These are phyloP conservation scores for Hemicrepidius hirtus DNA, from an alignment of 2,888 invertebrate species.

Conservation along the genomic window DNA sequence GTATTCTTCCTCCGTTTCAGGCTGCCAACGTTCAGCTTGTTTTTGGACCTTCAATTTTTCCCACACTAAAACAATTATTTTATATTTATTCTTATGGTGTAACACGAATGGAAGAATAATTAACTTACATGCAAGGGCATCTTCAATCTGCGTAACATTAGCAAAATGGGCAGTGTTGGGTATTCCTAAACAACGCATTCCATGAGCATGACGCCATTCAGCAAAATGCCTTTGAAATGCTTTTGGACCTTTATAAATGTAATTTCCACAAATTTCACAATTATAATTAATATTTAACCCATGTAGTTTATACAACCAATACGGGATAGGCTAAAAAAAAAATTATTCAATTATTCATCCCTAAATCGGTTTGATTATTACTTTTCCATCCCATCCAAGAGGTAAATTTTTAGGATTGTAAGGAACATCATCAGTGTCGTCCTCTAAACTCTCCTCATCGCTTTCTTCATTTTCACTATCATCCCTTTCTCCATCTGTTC, in stretches of 20 bases:
- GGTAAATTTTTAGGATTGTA: conserved; percentile 99
- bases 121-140: conserved; percentile 92
- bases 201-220: conserved; percentile 91
- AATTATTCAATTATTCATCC: neutral
- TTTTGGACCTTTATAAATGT: conserved; percentile 98
- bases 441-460: conserved; percentile 86
- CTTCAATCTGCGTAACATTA: conserved; percentile 99
- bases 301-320: conserved; percentile 99
- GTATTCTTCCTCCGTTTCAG: conserved; percentile 98
- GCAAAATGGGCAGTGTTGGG: conserved; percentile 99
- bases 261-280: conserved; percentile 99
- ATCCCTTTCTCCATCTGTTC: conserved; percentile 94
- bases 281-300: conserved; percentile 99
- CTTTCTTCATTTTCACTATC: conserved; percentile 94
- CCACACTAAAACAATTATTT: conserved; percentile 85
- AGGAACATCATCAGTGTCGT: conserved; percentile 95
- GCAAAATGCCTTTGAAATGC: conserved; percentile 99
- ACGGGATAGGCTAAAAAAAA: conserved; percentile 82
- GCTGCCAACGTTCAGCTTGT: conserved; percentile 96
- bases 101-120: conserved; percentile 1
- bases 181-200: conserved; percentile 98
- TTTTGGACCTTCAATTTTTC: conserved; percentile 97
- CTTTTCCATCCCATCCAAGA: conserved; percentile 99
- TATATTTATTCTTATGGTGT: no score
- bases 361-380: no score